Base-by-base conservation (phyloP, 2,113 vertebrate genomes). In the Rhea americana region DNA sequence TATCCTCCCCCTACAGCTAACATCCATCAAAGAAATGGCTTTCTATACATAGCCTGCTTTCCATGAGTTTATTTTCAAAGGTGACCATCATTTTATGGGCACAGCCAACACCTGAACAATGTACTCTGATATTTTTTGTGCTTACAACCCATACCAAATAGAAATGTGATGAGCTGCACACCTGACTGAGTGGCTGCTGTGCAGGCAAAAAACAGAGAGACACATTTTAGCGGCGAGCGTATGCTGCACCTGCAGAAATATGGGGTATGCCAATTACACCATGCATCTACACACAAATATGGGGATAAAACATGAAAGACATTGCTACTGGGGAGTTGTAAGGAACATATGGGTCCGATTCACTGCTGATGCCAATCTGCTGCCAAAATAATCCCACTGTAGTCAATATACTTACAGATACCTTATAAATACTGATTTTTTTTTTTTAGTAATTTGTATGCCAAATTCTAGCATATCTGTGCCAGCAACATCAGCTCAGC, bases 1-100 rank as follows among this genome's bases (percentile, higher is more conserved):
- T 80, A 86, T 91, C 81, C 90, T 93, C 21, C 61, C 55, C 55
- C 72, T 93, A 85, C 70, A 91, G 85, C 75, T 93, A 89, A 70
- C 82, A 91, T 88, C 85, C 53, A 86, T 82, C 84, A 94, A 84
- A 91, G 35, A 82, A 91, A 95, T 81, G 76, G 32, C 32, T 93
- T 94, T 71, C 70, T 82, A 50, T 53, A 82, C 59, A 89, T 77
- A 89, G 50, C 22, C 56, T 58, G 11, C 48, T 91, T 84, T 75
- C 68, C 39, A 39, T 56, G 56, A 65, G 77, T 59, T 87, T 90
- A 73, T 76, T 94, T 94, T 83, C 83, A 88, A 89, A 90, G 62
- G 19, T 95, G 74, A 76, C 71, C 91, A 82, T 79, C 12, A 56
- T 79, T 94, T 93, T 73, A 88, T 11, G 45, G 80, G 66, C 74